Percentiles rank a stretch among this genome's conserved stretches.
Evolutionary conservation across 2,113 vertebrate genomes (phyloP).

Genomic region (Apaloderma vittatum): DNA sequence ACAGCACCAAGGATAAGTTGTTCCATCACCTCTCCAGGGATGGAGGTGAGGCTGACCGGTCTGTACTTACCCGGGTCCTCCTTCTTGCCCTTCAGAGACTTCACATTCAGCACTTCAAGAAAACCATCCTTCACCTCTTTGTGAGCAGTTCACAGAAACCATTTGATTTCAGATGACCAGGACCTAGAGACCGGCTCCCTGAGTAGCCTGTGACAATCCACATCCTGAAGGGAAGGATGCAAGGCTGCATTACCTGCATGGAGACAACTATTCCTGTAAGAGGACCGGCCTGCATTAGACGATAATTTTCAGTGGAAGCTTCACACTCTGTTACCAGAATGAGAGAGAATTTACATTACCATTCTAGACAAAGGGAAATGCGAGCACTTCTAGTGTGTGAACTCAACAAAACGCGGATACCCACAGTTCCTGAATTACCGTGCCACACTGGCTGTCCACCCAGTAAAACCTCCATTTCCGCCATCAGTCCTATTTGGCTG

Average conservation of each 20-base stretch:
- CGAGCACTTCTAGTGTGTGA: background rate
- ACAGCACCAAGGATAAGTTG: too few species aligned
- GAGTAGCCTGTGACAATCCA: background rate
- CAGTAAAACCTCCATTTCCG: background rate
- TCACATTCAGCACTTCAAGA: background rate
- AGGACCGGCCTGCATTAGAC: background rate
- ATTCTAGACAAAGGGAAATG: background rate
- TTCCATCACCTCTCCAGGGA: too few species aligned
- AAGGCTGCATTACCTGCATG: background rate
- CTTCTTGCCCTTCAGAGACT: background rate
- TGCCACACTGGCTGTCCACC: background rate
- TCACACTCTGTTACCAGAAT: background rate
- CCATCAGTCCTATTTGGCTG: background rate
- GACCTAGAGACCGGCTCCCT: background rate
- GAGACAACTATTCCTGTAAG: background rate
- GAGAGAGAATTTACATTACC: background rate
- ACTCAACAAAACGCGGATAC: background rate
- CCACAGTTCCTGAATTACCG: background rate
- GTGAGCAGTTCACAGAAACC: background rate
- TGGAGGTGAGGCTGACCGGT: too few species aligned
- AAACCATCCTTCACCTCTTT: background rate
- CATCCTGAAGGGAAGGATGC: background rate
- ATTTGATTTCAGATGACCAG: background rate
- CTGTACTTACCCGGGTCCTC: too few species aligned
- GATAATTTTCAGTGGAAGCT: background rate